A percentile compares a stretch with the other conserved stretches of the same genome.
Conservation (phyloP, 2,888 invertebrate genomes). For the Diploptera punctata region DNA sequence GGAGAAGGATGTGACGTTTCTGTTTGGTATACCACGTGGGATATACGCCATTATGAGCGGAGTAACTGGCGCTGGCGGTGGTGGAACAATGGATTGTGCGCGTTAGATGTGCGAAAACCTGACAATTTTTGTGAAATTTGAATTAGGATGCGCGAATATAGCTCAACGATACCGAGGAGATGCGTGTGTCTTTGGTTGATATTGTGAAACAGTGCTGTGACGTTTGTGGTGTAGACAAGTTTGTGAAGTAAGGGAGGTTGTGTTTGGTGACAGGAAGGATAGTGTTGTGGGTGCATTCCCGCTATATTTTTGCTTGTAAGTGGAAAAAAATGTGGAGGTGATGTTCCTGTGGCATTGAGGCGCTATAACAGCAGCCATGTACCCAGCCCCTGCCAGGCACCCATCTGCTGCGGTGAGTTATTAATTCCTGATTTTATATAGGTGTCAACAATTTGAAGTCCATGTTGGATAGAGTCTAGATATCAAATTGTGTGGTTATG, state of each 20-base stretch:
- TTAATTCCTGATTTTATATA: neutral
- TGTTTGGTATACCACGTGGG: conserved; percentile 44
- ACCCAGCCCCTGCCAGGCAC: conserved; percentile 78
- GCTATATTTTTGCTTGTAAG: conserved; percentile 19
- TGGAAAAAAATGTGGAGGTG: conserved; percentile 44
- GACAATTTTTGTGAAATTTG: conserved; percentile 44
- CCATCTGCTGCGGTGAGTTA: conserved; percentile 75
- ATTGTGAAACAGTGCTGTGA: conserved; percentile 40
- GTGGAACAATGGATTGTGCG: conserved; percentile 45
- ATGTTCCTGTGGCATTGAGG: conserved; percentile 37
- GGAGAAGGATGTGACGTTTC: conserved; percentile 43
- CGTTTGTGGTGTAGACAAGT: conserved; percentile 33
- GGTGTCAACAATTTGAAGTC: neutral
- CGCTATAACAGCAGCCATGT: conserved; percentile 61
- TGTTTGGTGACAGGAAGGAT: conserved; percentile 20
- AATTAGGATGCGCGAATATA: conserved; percentile 44
- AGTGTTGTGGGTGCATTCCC: conserved; percentile 26
- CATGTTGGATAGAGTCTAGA: too few relatives aligned
- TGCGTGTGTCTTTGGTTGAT: conserved; percentile 35
- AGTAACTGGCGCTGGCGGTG: conserved; percentile 44
- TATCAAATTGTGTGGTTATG: too few relatives aligned
- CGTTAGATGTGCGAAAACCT: conserved; percentile 44
- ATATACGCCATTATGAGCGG: conserved; percentile 45
- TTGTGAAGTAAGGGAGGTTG: conserved; percentile 16
- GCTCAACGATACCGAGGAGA: conserved; percentile 37